A percentile compares a stretch with the other conserved stretches of the same genome.
These are phyloP conservation scores for Spea bombifrons DNA, from an alignment of 2,113 vertebrate species.

Conservation along the genomic window DNA sequence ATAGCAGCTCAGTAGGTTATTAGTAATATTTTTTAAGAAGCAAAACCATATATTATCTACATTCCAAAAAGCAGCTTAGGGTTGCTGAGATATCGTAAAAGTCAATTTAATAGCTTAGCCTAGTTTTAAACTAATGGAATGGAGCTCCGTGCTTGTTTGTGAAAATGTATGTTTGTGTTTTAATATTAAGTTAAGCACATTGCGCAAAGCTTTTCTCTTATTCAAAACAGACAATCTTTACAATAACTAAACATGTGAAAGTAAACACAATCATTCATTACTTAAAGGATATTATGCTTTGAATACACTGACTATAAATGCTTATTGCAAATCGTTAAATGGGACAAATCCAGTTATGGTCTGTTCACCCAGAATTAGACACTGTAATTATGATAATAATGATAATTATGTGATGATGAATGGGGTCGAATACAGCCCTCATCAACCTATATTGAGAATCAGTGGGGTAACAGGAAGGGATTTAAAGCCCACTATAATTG, in stretches of 20 bases:
- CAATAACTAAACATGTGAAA: neutral
- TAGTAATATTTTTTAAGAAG: conserved; percentile 43
- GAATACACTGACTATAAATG: too few relatives aligned
- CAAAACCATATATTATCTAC: conserved; percentile 42
- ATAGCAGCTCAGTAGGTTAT: conserved; percentile 30
- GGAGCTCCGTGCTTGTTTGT: conserved; percentile 39
- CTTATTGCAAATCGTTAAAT: too few relatives aligned
- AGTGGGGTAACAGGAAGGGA: too few relatives aligned
- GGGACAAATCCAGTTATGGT: too few relatives aligned
- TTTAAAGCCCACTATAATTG: too few relatives aligned
- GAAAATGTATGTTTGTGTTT: conserved; percentile 22
- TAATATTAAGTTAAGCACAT: conserved; percentile 20
- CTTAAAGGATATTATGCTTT: too few relatives aligned
- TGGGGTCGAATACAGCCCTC: too few relatives aligned
- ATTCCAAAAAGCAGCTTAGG: conserved; percentile 43
- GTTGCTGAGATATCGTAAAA: conserved; percentile 25
- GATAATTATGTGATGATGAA: too few relatives aligned
- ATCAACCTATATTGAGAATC: too few relatives aligned
- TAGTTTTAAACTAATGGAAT: conserved; percentile 44
- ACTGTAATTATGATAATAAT: too few relatives aligned
- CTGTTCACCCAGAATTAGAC: too few relatives aligned
- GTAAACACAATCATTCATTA: neutral
- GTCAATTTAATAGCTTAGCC: conserved; percentile 43
- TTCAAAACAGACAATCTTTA: neutral
- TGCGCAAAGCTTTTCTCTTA: neutral